phyloP scores from a whole-genome alignment of 1,140 invertebrate genomes.

The Drosophila bocki region DNA sequence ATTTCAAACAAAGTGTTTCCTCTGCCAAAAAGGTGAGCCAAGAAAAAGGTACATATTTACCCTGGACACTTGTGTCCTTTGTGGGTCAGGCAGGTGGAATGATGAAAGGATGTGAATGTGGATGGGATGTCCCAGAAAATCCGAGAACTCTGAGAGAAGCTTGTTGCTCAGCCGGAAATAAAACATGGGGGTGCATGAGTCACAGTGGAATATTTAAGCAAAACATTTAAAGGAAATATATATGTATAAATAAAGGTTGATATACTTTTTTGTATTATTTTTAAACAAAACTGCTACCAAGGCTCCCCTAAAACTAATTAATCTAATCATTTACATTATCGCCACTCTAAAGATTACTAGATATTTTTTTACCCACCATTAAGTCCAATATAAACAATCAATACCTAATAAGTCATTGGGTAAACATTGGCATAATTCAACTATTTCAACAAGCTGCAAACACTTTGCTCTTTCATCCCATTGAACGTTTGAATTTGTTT shows the following conservation, averaged over 20 bases:
- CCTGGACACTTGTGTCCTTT: background rate
- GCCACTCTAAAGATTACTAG: background rate
- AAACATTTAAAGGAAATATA: background rate
- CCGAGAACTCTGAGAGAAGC: background rate
- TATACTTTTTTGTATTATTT: background rate
- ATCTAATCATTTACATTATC: background rate
- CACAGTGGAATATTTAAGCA: slow-evolving; percentile 5
- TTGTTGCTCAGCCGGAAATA: background rate
- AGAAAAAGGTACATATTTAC: slow-evolving; percentile 23
- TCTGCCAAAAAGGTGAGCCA: slow-evolving; percentile 22
- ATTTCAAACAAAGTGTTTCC: slow-evolving; percentile 63
- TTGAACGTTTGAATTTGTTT: slow-evolving; percentile 52
- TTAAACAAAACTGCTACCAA: background rate
- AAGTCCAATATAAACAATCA: slow-evolving; percentile 18
- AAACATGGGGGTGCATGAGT: slow-evolving; percentile 4
- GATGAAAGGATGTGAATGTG: background rate
- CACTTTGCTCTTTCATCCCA: slow-evolving; percentile 38
- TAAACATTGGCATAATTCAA: slow-evolving; percentile 37
- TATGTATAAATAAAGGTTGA: too few relatives aligned
- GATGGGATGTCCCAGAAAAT: background rate
- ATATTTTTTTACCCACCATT: background rate
- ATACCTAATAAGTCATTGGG: slow-evolving; percentile 3
- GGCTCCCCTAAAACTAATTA: background rate
- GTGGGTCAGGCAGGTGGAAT: slow-evolving; percentile 11
- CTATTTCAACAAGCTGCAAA: slow-evolving; percentile 26